Evolutionary conservation across 2,888 invertebrate genomes (phyloP), one percentile per base, ranked within the genome.

Genomic region (Drosophila eohydei): DNA sequence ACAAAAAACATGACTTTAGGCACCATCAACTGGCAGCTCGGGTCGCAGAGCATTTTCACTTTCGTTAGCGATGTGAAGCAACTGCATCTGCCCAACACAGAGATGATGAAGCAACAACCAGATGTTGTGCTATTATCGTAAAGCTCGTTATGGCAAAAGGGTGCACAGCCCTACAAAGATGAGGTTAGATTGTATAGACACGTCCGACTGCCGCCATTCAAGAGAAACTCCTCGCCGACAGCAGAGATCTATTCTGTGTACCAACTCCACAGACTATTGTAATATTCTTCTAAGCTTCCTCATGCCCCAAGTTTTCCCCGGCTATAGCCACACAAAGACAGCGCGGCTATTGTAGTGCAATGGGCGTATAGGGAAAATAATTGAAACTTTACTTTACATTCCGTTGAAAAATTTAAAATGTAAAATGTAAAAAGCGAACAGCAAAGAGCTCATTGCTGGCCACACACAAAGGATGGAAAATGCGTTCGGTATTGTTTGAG

Each of bases 41-140:
- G 64, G 56, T 62, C 51, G 51, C 48, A 44, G 46, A 32, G 59
- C 63, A 62, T 69, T 85, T 88, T 85, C 85, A 85, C 83, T 83
- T 83, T 83, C 88, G 71, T 71, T 81, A 55, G 81, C 48, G 26
- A 11, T 64, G 75, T 61, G 71, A 75, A 71, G 84, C 79, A 78
- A 81, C 60, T 66, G 74, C 74, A 60, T 56, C 66, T 67, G 78
- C 65, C 61, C 38, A 34, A 5, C 46, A 36, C 14, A 14, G 41
- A 57, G 63, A 43, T 50, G 50, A 70, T 44, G 55, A 59, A 28
- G 34, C 46, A 63, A 58, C 41, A 58, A 38, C 43, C 59, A 71
- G 59, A 56, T 77, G 60, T 32, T 50, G 55, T 50, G 32, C 51
- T 62, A 59, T 59, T 55, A 46, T 36, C 9, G 21, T 51, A 62